Percentiles rank a stretch among this genome's conserved stretches.
These are phyloP conservation scores for Lasioglossum lativentre DNA, from an alignment of 2,888 invertebrate genomes.

Conservation along the genomic window DNA sequence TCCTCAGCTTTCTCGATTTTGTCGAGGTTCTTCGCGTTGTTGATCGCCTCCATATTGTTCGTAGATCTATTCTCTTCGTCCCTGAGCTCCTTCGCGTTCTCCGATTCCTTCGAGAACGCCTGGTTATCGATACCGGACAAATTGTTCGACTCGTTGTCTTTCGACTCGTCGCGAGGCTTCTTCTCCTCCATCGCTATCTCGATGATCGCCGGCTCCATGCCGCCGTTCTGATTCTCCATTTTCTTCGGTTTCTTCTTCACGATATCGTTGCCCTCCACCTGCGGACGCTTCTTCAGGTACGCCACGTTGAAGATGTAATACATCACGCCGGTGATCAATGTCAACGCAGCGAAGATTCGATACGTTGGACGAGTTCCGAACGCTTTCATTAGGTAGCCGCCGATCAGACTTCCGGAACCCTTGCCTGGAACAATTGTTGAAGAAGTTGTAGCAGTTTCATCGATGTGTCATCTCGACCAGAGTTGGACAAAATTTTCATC, in stretches of 20 bases:
- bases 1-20: conserved; percentile 66
- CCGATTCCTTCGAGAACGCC: conserved; percentile 55
- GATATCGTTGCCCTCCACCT: conserved; percentile 86
- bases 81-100: conserved; percentile 30
- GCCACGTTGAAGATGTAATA: conserved; percentile 90
- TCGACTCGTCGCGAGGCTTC: conserved; percentile 16
- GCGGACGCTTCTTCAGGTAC: conserved; percentile 87
- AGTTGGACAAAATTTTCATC: too few relatives aligned
- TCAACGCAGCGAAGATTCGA: conserved; percentile 88
- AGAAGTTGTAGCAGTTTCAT: not conserved
- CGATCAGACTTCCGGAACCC: conserved; percentile 91
- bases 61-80: conserved; percentile 19
- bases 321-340: conserved; percentile 88
- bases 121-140: conserved; percentile 62
- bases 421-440: conserved; percentile 86
- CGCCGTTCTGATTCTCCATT: conserved; percentile 53
- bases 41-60: conserved; percentile 72
- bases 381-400: conserved; percentile 90
- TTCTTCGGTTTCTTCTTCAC: conserved; percentile 86
- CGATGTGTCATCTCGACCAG: not conserved
- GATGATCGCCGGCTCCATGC: conserved; percentile 56
- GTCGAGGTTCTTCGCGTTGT: conserved; percentile 77
- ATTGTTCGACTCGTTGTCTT: not conserved
- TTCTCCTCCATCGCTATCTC: conserved; percentile 66
- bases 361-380: conserved; percentile 91